Conservation (phyloP, 2,888 invertebrate genomes). For the Tinea semifulvella region DNA sequence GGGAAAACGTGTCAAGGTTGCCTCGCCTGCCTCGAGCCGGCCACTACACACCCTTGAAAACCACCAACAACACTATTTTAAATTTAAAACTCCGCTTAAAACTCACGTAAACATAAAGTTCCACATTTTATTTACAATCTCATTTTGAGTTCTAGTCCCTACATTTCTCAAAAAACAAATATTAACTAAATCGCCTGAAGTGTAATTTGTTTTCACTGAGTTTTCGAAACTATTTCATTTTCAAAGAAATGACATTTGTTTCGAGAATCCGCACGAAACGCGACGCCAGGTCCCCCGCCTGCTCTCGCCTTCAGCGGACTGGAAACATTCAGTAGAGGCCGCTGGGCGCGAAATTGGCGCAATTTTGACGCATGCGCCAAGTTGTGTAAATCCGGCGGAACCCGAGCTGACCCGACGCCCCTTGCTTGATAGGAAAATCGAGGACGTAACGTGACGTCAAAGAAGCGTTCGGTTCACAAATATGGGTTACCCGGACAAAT, state of each 20-base stretch:
- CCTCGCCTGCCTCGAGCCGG: slow-evolving; percentile 16
- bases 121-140: slow-evolving; percentile 5
- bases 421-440: slow-evolving; percentile 60
- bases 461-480: slow-evolving; percentile 30
- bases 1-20: slow-evolving; percentile 65
- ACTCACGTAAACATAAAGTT: not conserved
- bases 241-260: slow-evolving; percentile 45
- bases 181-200: not conserved
- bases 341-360: slow-evolving; percentile 61
- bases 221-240: slow-evolving; percentile 50
- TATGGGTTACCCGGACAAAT: slow-evolving; percentile 36
- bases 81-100: not conserved
- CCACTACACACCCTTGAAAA: slow-evolving; percentile 12
- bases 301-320: slow-evolving; percentile 37
- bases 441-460: slow-evolving; percentile 64
- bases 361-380: slow-evolving; percentile 58
- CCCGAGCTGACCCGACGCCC: slow-evolving; percentile 53
- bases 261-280: slow-evolving; percentile 33
- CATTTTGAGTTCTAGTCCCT: not conserved
- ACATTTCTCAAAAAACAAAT: not conserved
- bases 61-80: slow-evolving; percentile 1
- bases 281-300: slow-evolving; percentile 50
- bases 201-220: slow-evolving; percentile 16
- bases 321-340: slow-evolving; percentile 53
- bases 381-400: slow-evolving; percentile 49